Conservation (phyloP, 2,113 vertebrate genomes). For the Periophthalmus modestus region DNA sequence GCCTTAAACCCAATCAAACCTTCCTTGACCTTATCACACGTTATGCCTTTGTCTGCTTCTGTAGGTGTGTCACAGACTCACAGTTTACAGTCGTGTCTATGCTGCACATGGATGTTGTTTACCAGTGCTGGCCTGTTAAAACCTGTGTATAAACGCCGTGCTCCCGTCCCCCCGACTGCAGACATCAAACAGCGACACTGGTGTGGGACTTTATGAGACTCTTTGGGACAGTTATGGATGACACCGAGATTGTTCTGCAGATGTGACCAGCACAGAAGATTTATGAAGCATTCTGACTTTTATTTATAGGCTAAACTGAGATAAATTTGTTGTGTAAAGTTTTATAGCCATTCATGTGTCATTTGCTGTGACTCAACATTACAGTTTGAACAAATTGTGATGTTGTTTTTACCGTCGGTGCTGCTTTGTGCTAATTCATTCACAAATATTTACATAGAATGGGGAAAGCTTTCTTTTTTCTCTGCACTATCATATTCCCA, state of each 20-base stretch:
- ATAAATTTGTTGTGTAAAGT: conserved; percentile 19
- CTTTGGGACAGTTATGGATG: conserved; percentile 58
- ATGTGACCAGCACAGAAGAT: conserved; percentile 56
- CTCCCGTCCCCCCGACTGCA: conserved; percentile 30
- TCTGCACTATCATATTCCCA: background rate
- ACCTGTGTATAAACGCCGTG: conserved; percentile 14
- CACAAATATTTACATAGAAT: background rate
- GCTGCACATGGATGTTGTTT: conserved; percentile 53
- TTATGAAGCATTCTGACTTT: conserved; percentile 39
- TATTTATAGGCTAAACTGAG: conserved; percentile 27
- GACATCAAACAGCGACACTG: conserved; percentile 60
- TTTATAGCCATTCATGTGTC: background rate
- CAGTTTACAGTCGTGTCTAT: conserved; percentile 36
- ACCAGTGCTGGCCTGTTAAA: conserved; percentile 47
- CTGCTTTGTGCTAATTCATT: background rate
- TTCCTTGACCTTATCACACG: conserved; percentile 65
- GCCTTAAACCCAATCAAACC: background rate
- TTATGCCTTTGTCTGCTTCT: conserved; percentile 57
- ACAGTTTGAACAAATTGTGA: conserved; percentile 16
- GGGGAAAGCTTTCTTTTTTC: background rate
- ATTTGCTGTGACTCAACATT: conserved; percentile 22
- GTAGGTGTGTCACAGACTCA: conserved; percentile 42
- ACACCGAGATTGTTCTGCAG: conserved; percentile 49
- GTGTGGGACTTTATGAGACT: conserved; percentile 59
- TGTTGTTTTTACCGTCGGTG: conserved; percentile 7